A percentile compares a stretch with the other conserved stretches of the same genome.
Evolutionary conservation across 1,140 invertebrate genomes (phyloP).

Genomic region (Coenobita brevimanus): DNA sequence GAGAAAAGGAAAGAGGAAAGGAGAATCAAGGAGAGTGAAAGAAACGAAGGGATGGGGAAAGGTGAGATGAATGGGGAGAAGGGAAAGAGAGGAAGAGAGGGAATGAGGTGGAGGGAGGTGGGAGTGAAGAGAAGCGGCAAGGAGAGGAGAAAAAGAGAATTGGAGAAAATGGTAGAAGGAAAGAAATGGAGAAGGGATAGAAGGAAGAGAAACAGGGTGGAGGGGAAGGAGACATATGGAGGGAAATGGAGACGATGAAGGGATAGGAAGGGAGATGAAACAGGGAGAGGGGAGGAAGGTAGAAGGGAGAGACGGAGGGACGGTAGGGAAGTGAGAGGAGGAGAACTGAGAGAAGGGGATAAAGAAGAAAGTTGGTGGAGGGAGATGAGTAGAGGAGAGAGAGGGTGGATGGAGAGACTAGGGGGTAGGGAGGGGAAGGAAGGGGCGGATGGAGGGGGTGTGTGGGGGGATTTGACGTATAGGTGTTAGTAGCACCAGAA

Average conservation of each 20-base stretch:
- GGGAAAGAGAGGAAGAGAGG: neutral
- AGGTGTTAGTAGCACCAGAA: neutral
- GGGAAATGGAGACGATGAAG: neutral
- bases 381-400: no score
- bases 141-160: neutral
- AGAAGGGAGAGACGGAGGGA: neutral
- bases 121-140: neutral
- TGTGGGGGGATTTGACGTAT: neutral
- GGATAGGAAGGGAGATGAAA: no score
- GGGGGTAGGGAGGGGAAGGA: no score
- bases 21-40: no score
- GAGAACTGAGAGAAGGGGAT: no score
- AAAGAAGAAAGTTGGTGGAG: no score
- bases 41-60: no score
- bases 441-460: no score
- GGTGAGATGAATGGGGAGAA: neutral
- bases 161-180: neutral
- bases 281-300: no score
- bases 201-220: neutral
- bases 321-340: neutral
- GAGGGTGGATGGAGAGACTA: no score
- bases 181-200: neutral
- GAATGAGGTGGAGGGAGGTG: neutral
- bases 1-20: no score
- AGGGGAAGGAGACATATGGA: neutral